Evolutionary conservation across 2,888 invertebrate genomes (phyloP), one percentile per base, ranked within the genome.

Genomic region (Blastobasis adustella): DNA sequence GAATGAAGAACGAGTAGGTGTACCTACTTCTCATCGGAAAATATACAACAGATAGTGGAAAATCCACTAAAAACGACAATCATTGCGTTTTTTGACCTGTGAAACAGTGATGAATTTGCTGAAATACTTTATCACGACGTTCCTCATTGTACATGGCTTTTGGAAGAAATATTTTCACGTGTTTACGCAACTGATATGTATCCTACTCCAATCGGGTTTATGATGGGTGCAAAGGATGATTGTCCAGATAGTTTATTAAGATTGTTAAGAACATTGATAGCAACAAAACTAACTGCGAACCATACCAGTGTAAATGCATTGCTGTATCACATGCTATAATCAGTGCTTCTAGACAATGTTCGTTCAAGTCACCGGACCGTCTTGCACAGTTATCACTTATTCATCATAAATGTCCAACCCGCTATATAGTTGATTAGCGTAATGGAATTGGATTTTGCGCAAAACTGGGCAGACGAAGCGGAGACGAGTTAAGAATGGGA

Each of bases 311-410:
- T 6, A 40, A 40, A 40, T 8, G n/a, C 8, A 40, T 40, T 40
- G 5, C 40, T 40, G 5, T 40, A 8, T 5, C 40, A 8, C 76
- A 76, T 54, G 53, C 60, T 52, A 73, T 76, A 50, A 72, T 73
- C 63, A 52, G 65, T 66, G 45, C 66, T 41, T 55, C 68, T 56
- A 61, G 67, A 52, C 59, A 58, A 57, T 59, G 64, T 36, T 63
- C 57, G 49, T 58, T 59, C 47, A 48, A 47, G 53, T 56, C 54
- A 49, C 55, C 54, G 49, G 51, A 55, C 36, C 45, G 54, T 7
- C 45, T 54, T 38, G 50, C 54, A 7, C 43, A 54, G n/a, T 10
- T 42, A 4, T 39, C 9, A 10, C 42, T 58, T 9, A 10, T 57
- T 45, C 43, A 57, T 44, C 38, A 45, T 47, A 57, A 48, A 46